These are phyloP conservation scores for Hirudinaria manillensis DNA, from an alignment of 2,888 invertebrate species.

Conservation along the genomic window DNA sequence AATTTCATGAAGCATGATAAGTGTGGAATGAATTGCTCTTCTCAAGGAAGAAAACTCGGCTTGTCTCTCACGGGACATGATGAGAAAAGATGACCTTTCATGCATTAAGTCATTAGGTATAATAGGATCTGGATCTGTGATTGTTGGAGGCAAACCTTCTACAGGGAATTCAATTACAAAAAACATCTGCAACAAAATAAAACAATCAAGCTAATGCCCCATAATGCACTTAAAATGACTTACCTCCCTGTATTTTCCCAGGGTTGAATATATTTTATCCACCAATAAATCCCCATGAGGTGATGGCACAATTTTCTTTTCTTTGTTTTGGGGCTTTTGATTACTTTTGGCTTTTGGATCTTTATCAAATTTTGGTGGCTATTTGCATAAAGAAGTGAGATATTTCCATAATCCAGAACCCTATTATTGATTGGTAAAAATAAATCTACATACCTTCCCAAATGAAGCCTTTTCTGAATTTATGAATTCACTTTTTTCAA, in stretches of 20 bases:
- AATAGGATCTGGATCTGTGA: constrained; percentile 18
- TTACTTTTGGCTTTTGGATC: constrained; percentile 4
- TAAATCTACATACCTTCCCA: constrained; percentile 6
- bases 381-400: background rate
- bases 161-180: constrained; percentile 22
- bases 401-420: background rate
- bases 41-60: constrained; percentile 26
- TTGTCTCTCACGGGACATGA: constrained; percentile 20
- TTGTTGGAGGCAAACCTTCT: background rate
- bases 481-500: constrained; percentile 20
- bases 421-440: background rate
- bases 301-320: background rate
- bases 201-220: background rate
- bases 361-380: constrained; percentile 12
- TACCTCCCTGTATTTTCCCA: constrained; percentile 24
- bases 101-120: constrained; percentile 19
- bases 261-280: constrained; percentile 24
- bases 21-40: constrained; percentile 24
- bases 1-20: constrained; percentile 20
- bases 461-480: constrained; percentile 16
- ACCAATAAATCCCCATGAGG: constrained; percentile 6
- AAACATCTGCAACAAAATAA: constrained; percentile 26
- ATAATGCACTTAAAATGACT: background rate
- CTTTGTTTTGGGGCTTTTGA: constrained; percentile 15
- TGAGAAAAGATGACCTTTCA: constrained; percentile 21